Evolutionary conservation across 2,113 vertebrate species (phyloP), one percentile per base, ranked within the genome.

Genomic region (Edolisoma coerulescens): DNA sequence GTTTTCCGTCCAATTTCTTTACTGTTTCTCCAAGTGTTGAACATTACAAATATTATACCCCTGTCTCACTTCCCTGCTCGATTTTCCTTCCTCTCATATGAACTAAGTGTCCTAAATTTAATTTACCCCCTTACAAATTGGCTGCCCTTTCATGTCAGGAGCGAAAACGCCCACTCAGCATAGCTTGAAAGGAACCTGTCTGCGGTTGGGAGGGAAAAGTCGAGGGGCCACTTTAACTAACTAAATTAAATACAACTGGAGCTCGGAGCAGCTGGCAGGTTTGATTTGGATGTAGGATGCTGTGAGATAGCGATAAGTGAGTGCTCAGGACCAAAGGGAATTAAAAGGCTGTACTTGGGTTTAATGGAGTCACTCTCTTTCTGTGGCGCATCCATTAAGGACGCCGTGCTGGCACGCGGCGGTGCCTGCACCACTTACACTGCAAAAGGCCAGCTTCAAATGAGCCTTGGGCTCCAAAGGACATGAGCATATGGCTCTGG

Each of bases 231-330:
- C 89, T 96, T 95, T 95, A 94, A 94, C 86, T 87, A 92, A 96
- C 93, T 96, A 93, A 96, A 97, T 97, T 96, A 96, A 96, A 96
- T 93, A 87, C 84, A 97, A 70, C 79, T 82, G 67, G 69, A 83
- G 90, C 93, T 96, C 27, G 22, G 84, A 92, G 89, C 82, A 97
- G 84, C 92, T 97, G 96, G 91, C 96, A 97, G 96, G 89, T 98
- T 96, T 97, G 95, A 97, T 97, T 96, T 97, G 96, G 95, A 83
- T 96, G 92, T 70, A 95, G 94, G 92, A 87, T 64, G 89, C 93
- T 97, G 96, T 79, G 89, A 96, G 95, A 96, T 92, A 90, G 93
- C 45, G 97, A 96, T 96, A 97, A 96, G 96, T 96, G 97, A 96
- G 95, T 16, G 70, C 61, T 95, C 74, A 82, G 87, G 79, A 91